Evolutionary conservation across 1,140 invertebrate species (phyloP), one percentile per base, ranked within the genome.

Genomic region (Zaprionus tsacasi): DNA sequence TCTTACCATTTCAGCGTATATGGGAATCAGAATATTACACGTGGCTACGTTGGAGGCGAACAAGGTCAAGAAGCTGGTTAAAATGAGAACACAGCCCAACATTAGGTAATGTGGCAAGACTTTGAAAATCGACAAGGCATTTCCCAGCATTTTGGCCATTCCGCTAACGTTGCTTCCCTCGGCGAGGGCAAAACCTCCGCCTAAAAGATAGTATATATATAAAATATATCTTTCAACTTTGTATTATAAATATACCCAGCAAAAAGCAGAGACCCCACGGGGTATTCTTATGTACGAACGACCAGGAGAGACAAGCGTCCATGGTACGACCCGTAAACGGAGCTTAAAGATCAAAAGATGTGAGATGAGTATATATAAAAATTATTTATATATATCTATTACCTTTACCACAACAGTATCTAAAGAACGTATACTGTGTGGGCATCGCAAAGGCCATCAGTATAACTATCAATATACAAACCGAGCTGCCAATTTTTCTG

Each of bases 121-220:
- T 2, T 92, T 63, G 0, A 96, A 92, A 0, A 93, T 94, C 15
- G 87, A 90, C 5, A 96, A 91, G 3, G 95, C 94, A 0, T 94
- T 78, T 0, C 96, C 97, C 35, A 98, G 93, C 93, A 96, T 94
- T 13, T 93, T 91, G 0, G 97, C 97, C 71, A 98, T 94, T 0
- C 96, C 96, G 1, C 96, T 97, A 0, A 93, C 94, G 72, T 96
- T 95, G 67, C 96, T 96, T 30, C 96, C 97, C 63, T 96, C 95
- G 0, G 98, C 97, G 13, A 99, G 93, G 0, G 97, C 97, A 93
- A 98, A 98, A 0, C 98, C 98, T 35, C 97, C 97, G 36, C 97
- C 94, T 94, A 17, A 80, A 69, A 13, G 1, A 36, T 56, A 33
- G 30, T 33, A 33, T 33, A 7, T 33, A 21, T 1, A 21, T 21